phyloP scores from a whole-genome alignment of 2,113 vertebrate genomes.

The Epinephelus cyanopodus region DNA sequence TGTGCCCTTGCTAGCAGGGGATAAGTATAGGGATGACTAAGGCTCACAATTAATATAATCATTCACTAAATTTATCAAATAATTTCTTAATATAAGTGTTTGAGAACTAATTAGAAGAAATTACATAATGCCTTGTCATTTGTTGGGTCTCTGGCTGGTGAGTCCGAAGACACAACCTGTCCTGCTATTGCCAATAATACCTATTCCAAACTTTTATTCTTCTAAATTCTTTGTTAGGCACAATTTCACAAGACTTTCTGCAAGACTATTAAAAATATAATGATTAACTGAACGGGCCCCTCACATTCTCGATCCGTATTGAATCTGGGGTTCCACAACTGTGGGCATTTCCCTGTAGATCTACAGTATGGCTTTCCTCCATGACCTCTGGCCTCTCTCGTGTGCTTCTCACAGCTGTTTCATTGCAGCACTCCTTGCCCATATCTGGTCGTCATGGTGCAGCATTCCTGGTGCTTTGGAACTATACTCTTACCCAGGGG shows the following conservation, averaged over 20 bases:
- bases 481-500: background rate
- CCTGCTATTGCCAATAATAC: background rate
- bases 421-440: conserved; percentile 13
- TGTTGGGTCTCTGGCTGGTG: background rate
- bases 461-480: conserved; percentile 20
- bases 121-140: background rate
- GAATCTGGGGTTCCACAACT: conserved; percentile 5
- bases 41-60: background rate
- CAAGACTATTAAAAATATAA: background rate
- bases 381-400: conserved; percentile 44
- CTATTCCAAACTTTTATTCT: background rate
- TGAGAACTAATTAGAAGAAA: background rate
- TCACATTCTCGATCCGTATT: background rate
- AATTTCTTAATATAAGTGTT: background rate
- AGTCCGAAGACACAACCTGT: background rate
- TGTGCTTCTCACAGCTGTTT: conserved; percentile 59
- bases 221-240: background rate
- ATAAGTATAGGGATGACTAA: background rate
- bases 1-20: background rate
- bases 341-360: conserved; percentile 6
- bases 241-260: background rate
- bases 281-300: background rate
- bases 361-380: background rate
- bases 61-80: too few relatives aligned
- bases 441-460: conserved; percentile 38